Percentiles rank a stretch among this genome's conserved stretches.
Evolutionary conservation across 2,113 vertebrate genomes (phyloP).

Genomic region (Cebus imitator): DNA sequence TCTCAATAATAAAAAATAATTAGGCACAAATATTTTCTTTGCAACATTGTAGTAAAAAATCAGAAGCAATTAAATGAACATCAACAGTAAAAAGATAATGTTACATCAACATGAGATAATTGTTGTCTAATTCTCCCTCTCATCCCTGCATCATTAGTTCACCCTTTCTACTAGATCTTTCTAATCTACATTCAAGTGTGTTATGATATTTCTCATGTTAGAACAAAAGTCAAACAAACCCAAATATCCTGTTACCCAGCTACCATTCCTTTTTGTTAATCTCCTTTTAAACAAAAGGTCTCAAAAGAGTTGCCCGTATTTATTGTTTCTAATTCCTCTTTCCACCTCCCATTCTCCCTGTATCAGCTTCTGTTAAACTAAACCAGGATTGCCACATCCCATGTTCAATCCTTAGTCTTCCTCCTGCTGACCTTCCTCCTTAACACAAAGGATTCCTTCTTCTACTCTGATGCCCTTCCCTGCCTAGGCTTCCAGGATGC

Average conservation of each 20-base stretch:
- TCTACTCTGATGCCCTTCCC: background rate
- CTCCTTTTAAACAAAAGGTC: background rate
- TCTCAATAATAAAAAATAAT: constrained; percentile 8
- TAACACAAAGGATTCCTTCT: background rate
- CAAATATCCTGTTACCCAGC: background rate
- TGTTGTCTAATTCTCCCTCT: background rate
- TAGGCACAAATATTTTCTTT: background rate
- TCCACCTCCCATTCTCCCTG: background rate
- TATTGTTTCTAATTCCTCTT: background rate
- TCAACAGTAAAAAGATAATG: background rate
- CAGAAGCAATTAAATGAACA: constrained; percentile 9
- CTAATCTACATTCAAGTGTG: background rate
- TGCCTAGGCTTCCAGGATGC: background rate
- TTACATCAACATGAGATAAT: background rate
- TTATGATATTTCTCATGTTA: background rate
- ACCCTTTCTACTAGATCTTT: background rate
- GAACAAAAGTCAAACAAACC: background rate
- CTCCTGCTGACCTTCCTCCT: too few relatives aligned
- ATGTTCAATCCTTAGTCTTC: background rate
- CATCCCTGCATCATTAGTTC: background rate
- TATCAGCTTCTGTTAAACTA: background rate
- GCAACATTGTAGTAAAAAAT: background rate
- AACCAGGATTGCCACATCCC: background rate
- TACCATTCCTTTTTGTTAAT: background rate
- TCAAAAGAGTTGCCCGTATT: background rate